These are phyloP conservation scores for Rynchops niger DNA, from an alignment of 2,113 vertebrate species.

Conservation along the genomic window DNA sequence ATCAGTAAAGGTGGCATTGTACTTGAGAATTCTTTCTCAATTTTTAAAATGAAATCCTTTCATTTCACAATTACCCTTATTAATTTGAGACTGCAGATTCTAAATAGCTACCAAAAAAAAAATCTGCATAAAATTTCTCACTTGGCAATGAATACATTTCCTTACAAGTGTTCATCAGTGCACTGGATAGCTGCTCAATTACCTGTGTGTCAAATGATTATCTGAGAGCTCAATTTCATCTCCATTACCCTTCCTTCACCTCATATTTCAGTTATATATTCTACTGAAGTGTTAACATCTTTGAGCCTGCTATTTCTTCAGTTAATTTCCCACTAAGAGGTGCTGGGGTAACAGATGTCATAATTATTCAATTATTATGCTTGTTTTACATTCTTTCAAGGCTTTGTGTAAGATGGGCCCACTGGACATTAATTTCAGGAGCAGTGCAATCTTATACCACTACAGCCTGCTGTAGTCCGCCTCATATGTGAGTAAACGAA, in stretches of 20 bases:
- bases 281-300: constrained; percentile 85
- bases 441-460: constrained; percentile 73
- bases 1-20: background rate
- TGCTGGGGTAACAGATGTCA: constrained; percentile 89
- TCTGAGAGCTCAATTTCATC: constrained; percentile 90
- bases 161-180: constrained; percentile 73
- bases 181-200: constrained; percentile 88
- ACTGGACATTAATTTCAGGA: constrained; percentile 78
- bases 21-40: background rate
- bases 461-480: constrained; percentile 51
- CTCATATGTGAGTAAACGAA: constrained; percentile 52
- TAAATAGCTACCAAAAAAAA: constrained; percentile 26
- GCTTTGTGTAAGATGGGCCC: constrained; percentile 26
- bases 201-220: constrained; percentile 92
- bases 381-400: constrained; percentile 82
- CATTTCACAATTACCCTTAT: constrained; percentile 46
- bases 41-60: constrained; percentile 36
- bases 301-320: constrained; percentile 86
- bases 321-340: constrained; percentile 89
- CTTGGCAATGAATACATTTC: background rate
- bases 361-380: constrained; percentile 91
- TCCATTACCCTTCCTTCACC: constrained; percentile 83
- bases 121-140: background rate
- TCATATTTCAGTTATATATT: constrained; percentile 93
- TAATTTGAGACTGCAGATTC: constrained; percentile 36